A percentile compares a stretch with the other conserved stretches of the same genome.
These are phyloP conservation scores for Sebastes kiyomatsui DNA, from an alignment of 2,797 vertebrate species.

Conservation along the genomic window DNA sequence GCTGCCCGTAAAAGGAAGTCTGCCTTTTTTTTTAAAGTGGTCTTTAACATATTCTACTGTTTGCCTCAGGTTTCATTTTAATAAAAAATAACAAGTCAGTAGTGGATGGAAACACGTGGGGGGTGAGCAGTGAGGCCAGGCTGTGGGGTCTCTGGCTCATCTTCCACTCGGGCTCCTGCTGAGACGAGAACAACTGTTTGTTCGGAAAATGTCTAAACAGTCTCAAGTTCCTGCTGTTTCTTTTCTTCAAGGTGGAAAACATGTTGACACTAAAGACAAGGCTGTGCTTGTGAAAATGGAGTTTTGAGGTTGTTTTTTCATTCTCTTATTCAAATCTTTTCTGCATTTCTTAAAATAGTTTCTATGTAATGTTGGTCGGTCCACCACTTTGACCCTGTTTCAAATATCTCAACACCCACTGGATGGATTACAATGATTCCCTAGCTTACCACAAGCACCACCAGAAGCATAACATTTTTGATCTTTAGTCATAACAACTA, in stretches of 20 bases:
- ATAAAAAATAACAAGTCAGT: conserved; percentile 22
- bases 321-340: not conserved
- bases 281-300: not conserved
- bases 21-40: conserved; percentile 22
- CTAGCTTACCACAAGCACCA: not conserved
- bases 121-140: not conserved
- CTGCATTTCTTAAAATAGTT: not conserved
- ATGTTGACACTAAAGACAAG: not conserved
- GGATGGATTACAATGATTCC: not conserved
- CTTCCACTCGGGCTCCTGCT: not conserved
- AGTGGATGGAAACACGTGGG: conserved; percentile 2
- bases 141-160: conserved; percentile 15
- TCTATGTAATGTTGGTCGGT: not conserved
- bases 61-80: conserved; percentile 48
- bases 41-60: conserved; percentile 40
- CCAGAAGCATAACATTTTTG: not conserved
- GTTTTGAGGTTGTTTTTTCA: not conserved
- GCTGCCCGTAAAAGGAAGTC: conserved; percentile 60
- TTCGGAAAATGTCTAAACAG: not conserved
- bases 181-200: not conserved
- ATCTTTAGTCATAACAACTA: not conserved
- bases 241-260: not conserved
- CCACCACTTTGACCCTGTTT: not conserved
- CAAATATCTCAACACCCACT: not conserved
- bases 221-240: not conserved